phyloP scores from a whole-genome alignment of 1,140 invertebrate genomes.

The Philaenus spumarius region DNA sequence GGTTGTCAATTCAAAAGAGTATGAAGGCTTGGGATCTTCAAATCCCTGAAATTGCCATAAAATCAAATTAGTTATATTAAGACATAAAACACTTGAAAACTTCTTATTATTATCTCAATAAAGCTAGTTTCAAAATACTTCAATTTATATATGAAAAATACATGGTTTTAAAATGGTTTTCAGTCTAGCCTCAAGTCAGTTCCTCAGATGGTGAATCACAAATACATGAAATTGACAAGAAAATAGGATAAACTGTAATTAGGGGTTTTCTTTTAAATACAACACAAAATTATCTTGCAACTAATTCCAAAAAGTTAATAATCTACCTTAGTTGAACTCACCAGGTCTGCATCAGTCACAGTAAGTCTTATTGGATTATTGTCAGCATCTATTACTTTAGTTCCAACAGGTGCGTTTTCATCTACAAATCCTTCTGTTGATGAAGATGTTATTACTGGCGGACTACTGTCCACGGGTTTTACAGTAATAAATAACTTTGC shows the following conservation, averaged over 20 bases:
- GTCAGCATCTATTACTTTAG: slow-evolving; percentile 61
- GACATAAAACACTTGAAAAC: too few relatives aligned
- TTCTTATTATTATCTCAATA: too few relatives aligned
- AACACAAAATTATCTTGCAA: too few relatives aligned
- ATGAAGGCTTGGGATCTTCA: slow-evolving; percentile 63
- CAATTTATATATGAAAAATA: too few relatives aligned
- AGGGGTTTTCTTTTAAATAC: too few relatives aligned
- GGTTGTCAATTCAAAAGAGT: slow-evolving; percentile 77
- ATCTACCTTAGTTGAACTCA: slow-evolving; percentile 45
- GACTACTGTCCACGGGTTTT: slow-evolving; percentile 75
- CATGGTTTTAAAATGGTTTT: too few relatives aligned
- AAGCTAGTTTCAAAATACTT: too few relatives aligned
- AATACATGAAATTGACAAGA: neutral
- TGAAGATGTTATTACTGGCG: slow-evolving; percentile 66
- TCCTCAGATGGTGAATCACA: too few relatives aligned
- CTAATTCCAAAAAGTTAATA: neutral
- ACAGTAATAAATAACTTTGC: slow-evolving; percentile 75
- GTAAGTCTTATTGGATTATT: slow-evolving; percentile 60
- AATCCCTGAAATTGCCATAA: slow-evolving; percentile 50
- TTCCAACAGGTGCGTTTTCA: slow-evolving; percentile 79
- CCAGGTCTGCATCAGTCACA: slow-evolving; percentile 77
- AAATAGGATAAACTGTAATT: too few relatives aligned
- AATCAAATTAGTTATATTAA: too few relatives aligned
- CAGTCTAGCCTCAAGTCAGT: too few relatives aligned
- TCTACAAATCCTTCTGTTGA: slow-evolving; percentile 69